These are phyloP conservation scores for Melanocharis versteri DNA, from an alignment of 2,113 vertebrate genomes.

Conservation along the genomic window DNA sequence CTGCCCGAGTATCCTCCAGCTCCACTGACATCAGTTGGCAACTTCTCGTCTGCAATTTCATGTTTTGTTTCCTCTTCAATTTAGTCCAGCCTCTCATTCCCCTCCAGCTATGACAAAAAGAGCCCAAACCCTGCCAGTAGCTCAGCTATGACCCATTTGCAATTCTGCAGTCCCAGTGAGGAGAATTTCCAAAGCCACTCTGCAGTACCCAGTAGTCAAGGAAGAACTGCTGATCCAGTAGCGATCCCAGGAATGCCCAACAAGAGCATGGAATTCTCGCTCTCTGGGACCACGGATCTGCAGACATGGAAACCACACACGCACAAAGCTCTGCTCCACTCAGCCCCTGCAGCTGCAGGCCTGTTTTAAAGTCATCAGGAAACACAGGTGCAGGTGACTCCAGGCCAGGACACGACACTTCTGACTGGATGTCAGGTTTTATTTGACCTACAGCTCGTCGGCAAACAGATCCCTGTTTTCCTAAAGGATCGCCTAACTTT, in stretches of 20 bases:
- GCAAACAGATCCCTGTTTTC: background rate
- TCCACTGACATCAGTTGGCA: conserved; percentile 57
- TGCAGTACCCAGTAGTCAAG: background rate
- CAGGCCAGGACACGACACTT: background rate
- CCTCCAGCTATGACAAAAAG: background rate
- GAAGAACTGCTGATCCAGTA: background rate
- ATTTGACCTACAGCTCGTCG: background rate
- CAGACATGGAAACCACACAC: background rate
- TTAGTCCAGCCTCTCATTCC: background rate
- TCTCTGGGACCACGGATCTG: background rate
- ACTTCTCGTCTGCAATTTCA: conserved; percentile 43
- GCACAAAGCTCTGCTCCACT: background rate
- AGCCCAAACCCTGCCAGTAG: background rate
- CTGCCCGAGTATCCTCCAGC: conserved; percentile 58
- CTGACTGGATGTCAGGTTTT: background rate
- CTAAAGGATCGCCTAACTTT: background rate
- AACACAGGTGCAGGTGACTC: background rate
- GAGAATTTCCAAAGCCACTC: background rate
- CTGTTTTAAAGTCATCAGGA: background rate
- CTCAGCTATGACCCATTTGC: background rate
- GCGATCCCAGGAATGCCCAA: background rate
- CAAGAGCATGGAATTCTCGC: background rate
- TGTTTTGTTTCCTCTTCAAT: conserved; percentile 57
- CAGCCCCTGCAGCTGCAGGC: background rate
- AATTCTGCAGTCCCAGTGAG: background rate